Percentiles rank a stretch among this genome's conserved stretches.
Conservation (phyloP, 2,113 vertebrate species). For the Halcyon malimbica region DNA sequence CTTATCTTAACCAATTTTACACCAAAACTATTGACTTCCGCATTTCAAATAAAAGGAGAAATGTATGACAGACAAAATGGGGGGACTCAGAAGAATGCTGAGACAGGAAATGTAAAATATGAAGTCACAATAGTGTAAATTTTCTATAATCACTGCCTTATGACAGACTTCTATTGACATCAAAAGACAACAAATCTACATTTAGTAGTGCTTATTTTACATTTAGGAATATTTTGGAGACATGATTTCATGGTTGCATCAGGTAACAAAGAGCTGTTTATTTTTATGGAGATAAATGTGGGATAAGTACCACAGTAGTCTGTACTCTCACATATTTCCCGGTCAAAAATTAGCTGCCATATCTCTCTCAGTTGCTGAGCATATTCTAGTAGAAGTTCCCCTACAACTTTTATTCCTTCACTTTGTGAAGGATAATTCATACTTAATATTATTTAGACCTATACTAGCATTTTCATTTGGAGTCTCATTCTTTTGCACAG, state of each 20-base stretch:
- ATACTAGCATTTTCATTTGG: background rate
- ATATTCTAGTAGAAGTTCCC: background rate
- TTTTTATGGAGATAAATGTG: background rate
- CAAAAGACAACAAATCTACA: background rate
- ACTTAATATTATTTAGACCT: background rate
- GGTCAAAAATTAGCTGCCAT: background rate
- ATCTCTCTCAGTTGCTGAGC: background rate
- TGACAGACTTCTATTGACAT: background rate
- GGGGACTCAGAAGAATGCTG: background rate
- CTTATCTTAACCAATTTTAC: constrained; percentile 26
- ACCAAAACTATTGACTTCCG: background rate
- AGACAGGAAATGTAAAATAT: background rate
- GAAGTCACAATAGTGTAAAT: background rate
- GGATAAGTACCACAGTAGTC: background rate
- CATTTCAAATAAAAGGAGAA: background rate
- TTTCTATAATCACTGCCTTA: background rate
- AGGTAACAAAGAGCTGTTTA: background rate
- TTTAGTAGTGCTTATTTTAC: background rate
- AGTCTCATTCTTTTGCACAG: background rate
- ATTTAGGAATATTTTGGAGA: background rate
- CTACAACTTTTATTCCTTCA: background rate
- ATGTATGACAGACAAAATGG: background rate
- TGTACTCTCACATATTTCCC: background rate
- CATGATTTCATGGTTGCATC: background rate
- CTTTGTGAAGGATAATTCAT: background rate